Evolutionary conservation across 2,797 vertebrate species (phyloP).

Genomic region (Xenops minutus): DNA sequence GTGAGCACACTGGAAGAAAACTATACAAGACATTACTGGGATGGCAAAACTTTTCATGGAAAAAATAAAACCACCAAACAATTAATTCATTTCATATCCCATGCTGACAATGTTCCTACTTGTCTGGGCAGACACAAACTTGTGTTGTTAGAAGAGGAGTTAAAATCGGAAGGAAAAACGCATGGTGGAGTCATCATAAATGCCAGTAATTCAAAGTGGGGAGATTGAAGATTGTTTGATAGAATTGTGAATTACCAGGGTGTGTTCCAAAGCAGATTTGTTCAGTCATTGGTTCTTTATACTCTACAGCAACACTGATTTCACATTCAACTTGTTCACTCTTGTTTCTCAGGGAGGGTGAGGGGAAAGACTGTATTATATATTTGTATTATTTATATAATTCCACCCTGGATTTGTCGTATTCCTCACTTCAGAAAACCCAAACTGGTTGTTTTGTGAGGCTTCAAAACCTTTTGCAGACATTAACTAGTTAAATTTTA

Average conservation of each 20-base stretch:
- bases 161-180: slow-evolving; percentile 40
- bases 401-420: not conserved
- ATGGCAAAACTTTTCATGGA: slow-evolving; percentile 20
- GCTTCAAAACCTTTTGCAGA: slow-evolving; percentile 4
- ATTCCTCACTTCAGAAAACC: not conserved
- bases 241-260: slow-evolving; percentile 56
- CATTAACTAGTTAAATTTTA: slow-evolving; percentile 20
- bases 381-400: not conserved
- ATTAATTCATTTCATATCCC: slow-evolving; percentile 28
- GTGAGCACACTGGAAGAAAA: not conserved
- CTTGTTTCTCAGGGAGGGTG: not conserved
- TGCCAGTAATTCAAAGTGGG: slow-evolving; percentile 49
- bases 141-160: slow-evolving; percentile 26
- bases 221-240: slow-evolving; percentile 21
- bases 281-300: slow-evolving; percentile 34
- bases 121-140: slow-evolving; percentile 55
- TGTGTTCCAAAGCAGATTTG: slow-evolving; percentile 55
- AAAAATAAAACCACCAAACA: not conserved
- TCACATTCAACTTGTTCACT: slow-evolving; percentile 7
- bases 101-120: slow-evolving; percentile 34
- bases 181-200: slow-evolving; percentile 17
- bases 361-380: not conserved
- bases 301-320: not conserved
- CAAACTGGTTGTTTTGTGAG: not conserved
- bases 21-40: not conserved